A percentile compares a stretch with the other conserved stretches of the same genome.
Evolutionary conservation across 2,113 vertebrate species (phyloP).

Genomic region (Stomatorhinus ivindoensis): DNA sequence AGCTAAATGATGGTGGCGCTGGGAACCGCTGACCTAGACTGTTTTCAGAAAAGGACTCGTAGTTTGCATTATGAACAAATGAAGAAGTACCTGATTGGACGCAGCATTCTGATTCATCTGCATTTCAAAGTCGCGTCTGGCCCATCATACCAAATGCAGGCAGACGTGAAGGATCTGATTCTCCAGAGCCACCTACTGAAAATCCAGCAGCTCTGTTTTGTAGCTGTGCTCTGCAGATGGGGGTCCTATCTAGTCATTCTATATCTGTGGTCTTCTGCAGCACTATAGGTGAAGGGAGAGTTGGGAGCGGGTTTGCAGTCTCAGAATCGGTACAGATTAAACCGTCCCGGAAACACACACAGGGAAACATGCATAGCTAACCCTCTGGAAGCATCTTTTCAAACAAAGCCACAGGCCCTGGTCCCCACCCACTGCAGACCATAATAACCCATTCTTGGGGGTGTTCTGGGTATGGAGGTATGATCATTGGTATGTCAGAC

Average conservation of each 20-base stretch:
- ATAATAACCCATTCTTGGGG: background rate
- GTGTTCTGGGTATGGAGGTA: background rate
- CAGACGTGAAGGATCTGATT: background rate
- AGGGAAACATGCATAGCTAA: background rate
- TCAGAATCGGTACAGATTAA: background rate
- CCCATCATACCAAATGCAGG: background rate
- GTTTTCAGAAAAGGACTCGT: background rate
- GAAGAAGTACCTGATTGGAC: background rate
- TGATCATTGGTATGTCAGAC: background rate
- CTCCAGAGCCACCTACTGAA: background rate
- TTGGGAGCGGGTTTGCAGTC: background rate
- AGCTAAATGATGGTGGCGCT: background rate
- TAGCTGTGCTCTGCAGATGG: background rate
- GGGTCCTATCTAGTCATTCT: background rate
- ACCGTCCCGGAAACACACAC: background rate
- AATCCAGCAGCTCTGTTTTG: background rate
- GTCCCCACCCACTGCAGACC: background rate
- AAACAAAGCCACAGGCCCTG: background rate
- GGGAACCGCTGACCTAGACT: background rate
- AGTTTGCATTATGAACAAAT: background rate
- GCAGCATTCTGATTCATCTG: background rate
- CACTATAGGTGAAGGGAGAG: background rate
- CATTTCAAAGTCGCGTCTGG: background rate
- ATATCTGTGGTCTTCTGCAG: background rate
- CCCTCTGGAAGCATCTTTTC: background rate